phyloP scores from a whole-genome alignment of 2,113 vertebrate genomes.

The Sisor rabdophorus region DNA sequence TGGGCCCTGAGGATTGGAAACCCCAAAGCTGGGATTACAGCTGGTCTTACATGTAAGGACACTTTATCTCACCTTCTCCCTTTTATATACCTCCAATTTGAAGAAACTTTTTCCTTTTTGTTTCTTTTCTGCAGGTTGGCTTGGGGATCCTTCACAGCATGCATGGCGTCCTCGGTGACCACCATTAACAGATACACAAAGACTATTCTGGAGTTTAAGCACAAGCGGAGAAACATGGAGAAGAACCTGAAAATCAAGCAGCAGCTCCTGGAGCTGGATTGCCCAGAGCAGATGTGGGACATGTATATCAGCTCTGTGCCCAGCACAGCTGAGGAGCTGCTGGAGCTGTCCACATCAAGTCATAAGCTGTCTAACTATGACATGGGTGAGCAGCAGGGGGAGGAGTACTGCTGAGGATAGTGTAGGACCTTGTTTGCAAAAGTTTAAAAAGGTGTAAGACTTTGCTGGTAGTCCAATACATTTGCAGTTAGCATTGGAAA shows the following conservation, averaged over 20 bases:
- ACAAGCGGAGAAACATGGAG: conserved; percentile 80
- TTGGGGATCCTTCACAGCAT: conserved; percentile 87
- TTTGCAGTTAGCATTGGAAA: not conserved
- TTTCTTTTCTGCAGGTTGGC: conserved; percentile 72
- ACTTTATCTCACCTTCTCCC: not conserved
- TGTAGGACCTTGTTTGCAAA: not conserved
- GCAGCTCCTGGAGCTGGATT: conserved; percentile 71
- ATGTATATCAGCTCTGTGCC: conserved; percentile 82
- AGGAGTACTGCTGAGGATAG: conserved; percentile 65
- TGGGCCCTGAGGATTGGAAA: conserved; percentile 97
- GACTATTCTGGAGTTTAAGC: conserved; percentile 83
- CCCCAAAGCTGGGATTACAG: conserved; percentile 97
- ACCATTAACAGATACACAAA: conserved; percentile 86
- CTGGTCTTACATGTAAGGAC: conserved; percentile 92
- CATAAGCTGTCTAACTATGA: conserved; percentile 68
- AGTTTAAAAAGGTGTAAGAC: not conserved
- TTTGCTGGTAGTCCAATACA: not conserved
- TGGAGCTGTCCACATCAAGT: conserved; percentile 67
- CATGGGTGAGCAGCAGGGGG: conserved; percentile 60
- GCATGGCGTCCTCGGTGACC: conserved; percentile 84
- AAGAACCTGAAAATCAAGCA: conserved; percentile 81
- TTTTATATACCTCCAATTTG: not conserved
- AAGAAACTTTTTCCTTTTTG: not conserved
- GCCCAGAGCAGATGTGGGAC: conserved; percentile 79
- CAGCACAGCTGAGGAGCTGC: conserved; percentile 70